Base-by-base conservation (phyloP, 2,113 vertebrate species). In the Cisticola juncidis region DNA sequence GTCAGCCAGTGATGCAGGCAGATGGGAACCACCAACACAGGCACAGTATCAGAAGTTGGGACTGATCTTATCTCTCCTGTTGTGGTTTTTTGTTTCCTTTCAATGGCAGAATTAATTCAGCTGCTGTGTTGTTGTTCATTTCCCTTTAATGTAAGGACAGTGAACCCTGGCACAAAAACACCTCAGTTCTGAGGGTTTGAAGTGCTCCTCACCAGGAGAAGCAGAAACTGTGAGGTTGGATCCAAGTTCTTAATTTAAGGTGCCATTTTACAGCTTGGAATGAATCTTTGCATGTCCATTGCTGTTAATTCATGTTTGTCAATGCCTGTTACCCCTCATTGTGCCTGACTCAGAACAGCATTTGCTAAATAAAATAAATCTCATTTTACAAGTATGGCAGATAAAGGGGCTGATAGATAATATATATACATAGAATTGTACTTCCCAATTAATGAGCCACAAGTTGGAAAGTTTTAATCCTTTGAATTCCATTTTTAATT, bases 391-490 rank as follows among this genome's bases (percentile, higher is more conserved):
- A 26, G 14, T 12, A 6, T n/a, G 33, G 22, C 23, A 50, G 12
- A 14, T n/a, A 21, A 25, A 61, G 83, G 45, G 31, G 24, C 36
- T 64, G 36, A 2, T 54, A 11, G 35, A 31, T 69, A 7, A 8
- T 20, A 8, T 17, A 21, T 0, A 0, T 45, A 3, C 13, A 3
- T 40, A 22, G 24, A 81, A 54, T 51, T 29, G 11, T 17, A 21
- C 8, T 1, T 73, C 14, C 19, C 2, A 16, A 13, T 25, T 25
- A 40, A 31, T 38, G 26, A 71, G 6, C 19, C 21, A 4, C 6
- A 26, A 15, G 4, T 53, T 60, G 31, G 9, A 71, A 26, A 17
- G 18, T 14, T 89, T 85, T 57, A 60, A 24, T 81, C 4, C 20
- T 17, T 9, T 2, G 9, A 17, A 3, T 74, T 74, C 28, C 6